Base-by-base conservation (phyloP, 1,140 invertebrate genomes). In the Spodoptera litura region DNA sequence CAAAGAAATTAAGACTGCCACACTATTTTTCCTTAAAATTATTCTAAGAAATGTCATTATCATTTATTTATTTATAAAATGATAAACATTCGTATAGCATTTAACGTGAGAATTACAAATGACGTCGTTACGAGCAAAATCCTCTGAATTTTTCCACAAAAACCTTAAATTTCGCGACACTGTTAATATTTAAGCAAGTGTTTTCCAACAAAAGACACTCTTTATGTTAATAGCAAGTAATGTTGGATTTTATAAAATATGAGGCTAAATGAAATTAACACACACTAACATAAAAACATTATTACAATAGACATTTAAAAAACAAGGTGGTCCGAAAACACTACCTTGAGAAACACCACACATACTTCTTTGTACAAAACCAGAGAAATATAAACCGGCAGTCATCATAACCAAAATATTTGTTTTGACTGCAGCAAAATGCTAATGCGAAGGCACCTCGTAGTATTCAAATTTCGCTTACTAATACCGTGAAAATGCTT, bases 161-260 rank as follows among this genome's bases (percentile, higher is more conserved):
- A 64, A 20, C 10, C 2, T 25, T 20, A 11, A 66, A 66, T 66
- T 49, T 49, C n/a, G 38, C 38, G 62, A 44, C 12, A 38, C 13
- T 44, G 15, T 49, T 1, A 49, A 11, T 49, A 49, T 15, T 66
- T 64, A 20, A 20, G 38, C 62, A 66, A 38, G 15, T 66, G 62
- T 66, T 66, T 66, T 66, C 5, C 9, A 66, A 66, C 38, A 66
- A 66, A 66, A 66, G 38, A 49, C 38, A 49, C 44, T 49, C 20
- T 51, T 66, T 66, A 20, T 25, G 12, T 12, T 20, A 15, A 11
- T 35, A 5, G 5, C 38, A 20, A 11, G 38, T 13, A 11, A 35
- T 56, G 25, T 56, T 0, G n/a, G n/a, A 64, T 9, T 44, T 15
- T 12, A 59, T 44, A 2, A 38, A 38, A 8, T 44, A 44, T 10